Conservation (phyloP, 1,140 invertebrate genomes). For the Meloidogyne exigua region DNA sequence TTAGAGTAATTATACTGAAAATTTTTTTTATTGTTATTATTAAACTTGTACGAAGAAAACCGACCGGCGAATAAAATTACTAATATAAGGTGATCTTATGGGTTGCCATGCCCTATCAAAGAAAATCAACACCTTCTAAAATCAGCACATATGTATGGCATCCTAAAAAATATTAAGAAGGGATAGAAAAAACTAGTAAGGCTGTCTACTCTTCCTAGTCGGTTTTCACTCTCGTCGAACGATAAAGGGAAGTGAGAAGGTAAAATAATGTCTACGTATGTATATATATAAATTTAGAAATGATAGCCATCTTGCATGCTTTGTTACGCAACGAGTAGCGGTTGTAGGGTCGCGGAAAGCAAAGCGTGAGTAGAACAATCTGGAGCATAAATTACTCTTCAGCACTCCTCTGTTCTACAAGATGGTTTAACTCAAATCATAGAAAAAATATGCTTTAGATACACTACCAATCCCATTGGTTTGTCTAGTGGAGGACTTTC, state of each 20-base stretch:
- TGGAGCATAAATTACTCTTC: too few species aligned
- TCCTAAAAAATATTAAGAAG: background rate
- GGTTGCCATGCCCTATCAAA: background rate
- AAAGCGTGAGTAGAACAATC: background rate
- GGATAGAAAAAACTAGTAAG: background rate
- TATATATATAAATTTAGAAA: too few species aligned
- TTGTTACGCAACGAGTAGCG: background rate
- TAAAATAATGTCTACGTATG: too few species aligned
- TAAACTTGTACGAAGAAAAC: background rate
- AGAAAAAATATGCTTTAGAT: background rate
- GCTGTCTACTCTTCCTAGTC: background rate
- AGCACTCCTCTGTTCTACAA: background rate
- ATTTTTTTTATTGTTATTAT: background rate
- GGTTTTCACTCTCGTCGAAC: background rate
- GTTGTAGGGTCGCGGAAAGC: background rate
- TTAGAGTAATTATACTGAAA: slow-evolving; percentile 71
- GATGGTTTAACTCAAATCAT: background rate
- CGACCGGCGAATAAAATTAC: background rate
- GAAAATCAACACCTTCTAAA: slow-evolving; percentile 11
- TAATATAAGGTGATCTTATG: background rate
- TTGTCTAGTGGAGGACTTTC: background rate
- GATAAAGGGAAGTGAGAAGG: background rate
- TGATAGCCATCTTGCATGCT: background rate
- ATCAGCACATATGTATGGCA: background rate
- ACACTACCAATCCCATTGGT: background rate